Evolutionary conservation across 2,888 invertebrate species (phyloP), one percentile per base, ranked within the genome.

Genomic region (Caenorhabditis macrosperma): DNA sequence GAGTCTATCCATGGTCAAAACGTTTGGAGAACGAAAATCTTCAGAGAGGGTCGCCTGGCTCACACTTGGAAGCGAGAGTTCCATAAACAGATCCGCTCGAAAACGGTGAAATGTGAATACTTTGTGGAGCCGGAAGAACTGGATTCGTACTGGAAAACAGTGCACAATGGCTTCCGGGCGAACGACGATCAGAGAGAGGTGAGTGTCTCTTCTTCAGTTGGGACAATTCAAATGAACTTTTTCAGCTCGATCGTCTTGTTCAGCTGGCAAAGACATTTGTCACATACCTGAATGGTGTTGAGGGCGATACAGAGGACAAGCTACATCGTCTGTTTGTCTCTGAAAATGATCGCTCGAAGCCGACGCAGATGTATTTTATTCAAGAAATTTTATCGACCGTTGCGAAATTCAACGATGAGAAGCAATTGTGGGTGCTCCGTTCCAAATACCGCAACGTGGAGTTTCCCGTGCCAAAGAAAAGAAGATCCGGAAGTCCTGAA

Each of bases 351-450:
- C 24, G 35, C 4, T 0, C 2, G n/a, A 35, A 63, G 22, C 55
- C 71, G 1, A 72, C 71, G 1, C 71, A 72, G 9, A 69, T 71
- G 52, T 72, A 63, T 30, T 84, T 84, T 41, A 74, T 84, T 46
- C 76, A 76, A 1, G 84, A 84, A 12, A 82, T 85, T 44, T 74
- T 85, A n/a, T 69, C 77, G 30, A 71, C 81, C n/a, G 17, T 85
- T 0, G 75, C 81, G 0, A 41, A 50, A 2, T 82, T 78, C 35
- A 60, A 84, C 17, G 59, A 44, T 12, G 63, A 60, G 0, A 48
- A 48, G 0, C 72, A 81, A n/a, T 28, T 76, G 15, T 88, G 87
- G 86, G 67, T 64, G 7, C 44, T 88, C 15, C 78, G 52, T 0
- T 24, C 55, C 0, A 69, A 69, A 17, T 76, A 68, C 28, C 20